These are phyloP conservation scores for Eumeta japonica DNA, from an alignment of 1,140 invertebrate genomes.

Conservation along the genomic window DNA sequence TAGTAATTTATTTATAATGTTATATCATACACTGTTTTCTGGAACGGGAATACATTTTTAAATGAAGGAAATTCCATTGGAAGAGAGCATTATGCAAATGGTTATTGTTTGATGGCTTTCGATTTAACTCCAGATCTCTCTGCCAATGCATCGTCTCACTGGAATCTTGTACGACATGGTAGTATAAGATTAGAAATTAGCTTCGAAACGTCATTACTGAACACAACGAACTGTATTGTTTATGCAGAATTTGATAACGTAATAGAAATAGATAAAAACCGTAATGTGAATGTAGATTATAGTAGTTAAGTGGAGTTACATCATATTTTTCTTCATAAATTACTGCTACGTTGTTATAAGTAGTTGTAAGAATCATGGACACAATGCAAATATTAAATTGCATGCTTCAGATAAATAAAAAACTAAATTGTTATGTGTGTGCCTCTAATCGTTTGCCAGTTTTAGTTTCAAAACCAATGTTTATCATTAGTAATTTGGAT, in stretches of 20 bases:
- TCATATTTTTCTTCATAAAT: too few species aligned
- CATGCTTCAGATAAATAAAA: too few species aligned
- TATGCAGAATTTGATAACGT: slow-evolving; percentile 34
- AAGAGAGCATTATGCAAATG: slow-evolving; percentile 13
- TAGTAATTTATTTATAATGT: slow-evolving; percentile 12
- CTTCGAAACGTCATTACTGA: slow-evolving; percentile 19
- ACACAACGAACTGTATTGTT: slow-evolving; percentile 27
- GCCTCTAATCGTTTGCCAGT: too few species aligned
- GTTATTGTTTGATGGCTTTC: slow-evolving; percentile 23
- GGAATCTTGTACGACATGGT: slow-evolving; percentile 29
- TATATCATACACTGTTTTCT: slow-evolving; percentile 35
- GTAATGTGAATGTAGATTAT: slow-evolving; percentile 22
- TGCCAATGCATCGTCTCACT: slow-evolving; percentile 23
- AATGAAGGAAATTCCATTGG: slow-evolving; percentile 20
- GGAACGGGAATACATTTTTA: slow-evolving; percentile 31
- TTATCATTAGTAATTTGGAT: too few species aligned
- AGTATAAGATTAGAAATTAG: slow-evolving; percentile 25
- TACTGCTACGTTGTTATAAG: too few species aligned
- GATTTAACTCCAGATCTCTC: slow-evolving; percentile 37
- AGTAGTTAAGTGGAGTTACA: too few species aligned
- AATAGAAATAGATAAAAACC: slow-evolving; percentile 22
- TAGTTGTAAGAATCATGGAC: too few species aligned
- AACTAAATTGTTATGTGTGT: too few species aligned
- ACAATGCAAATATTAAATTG: too few species aligned
- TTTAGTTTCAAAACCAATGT: too few species aligned